Evolutionary conservation across 2,797 vertebrate species (phyloP).

Genomic region (Acrossocheilus fasciatus): DNA sequence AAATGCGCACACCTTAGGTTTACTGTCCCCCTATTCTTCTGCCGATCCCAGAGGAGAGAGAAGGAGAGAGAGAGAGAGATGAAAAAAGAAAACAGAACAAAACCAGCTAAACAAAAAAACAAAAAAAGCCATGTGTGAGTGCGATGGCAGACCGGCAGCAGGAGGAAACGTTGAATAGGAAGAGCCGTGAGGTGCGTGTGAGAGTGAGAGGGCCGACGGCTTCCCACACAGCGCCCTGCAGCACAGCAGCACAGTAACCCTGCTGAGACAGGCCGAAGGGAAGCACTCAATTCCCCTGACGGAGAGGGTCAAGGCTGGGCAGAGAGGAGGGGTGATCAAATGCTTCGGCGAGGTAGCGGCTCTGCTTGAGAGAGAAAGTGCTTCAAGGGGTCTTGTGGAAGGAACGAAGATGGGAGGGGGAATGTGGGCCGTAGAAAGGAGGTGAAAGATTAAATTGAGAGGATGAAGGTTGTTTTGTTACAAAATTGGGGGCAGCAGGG

Average conservation of each 20-base stretch:
- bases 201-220: conserved; percentile 74
- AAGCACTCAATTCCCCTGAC: conserved; percentile 75
- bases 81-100: conserved; percentile 8
- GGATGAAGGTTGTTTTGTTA: background rate
- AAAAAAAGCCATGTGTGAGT: conserved; percentile 62
- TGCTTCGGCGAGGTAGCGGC: background rate
- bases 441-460: conserved; percentile 14
- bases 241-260: conserved; percentile 68
- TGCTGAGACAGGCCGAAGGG: conserved; percentile 77
- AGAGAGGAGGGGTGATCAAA: conserved; percentile 57
- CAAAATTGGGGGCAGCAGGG: background rate
- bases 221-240: conserved; percentile 79
- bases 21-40: conserved; percentile 63
- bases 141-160: conserved; percentile 52
- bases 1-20: conserved; percentile 57
- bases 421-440: background rate
- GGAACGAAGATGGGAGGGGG: background rate
- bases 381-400: background rate
- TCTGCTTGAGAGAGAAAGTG: background rate
- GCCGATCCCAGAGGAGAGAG: conserved; percentile 55
- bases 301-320: conserved; percentile 77
- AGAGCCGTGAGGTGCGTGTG: conserved; percentile 72
- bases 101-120: conserved; percentile 47
- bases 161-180: conserved; percentile 74
- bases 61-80: conserved; percentile 33